Evolutionary conservation across 2,888 invertebrate genomes (phyloP).

Genomic region (Beris morrisii): DNA sequence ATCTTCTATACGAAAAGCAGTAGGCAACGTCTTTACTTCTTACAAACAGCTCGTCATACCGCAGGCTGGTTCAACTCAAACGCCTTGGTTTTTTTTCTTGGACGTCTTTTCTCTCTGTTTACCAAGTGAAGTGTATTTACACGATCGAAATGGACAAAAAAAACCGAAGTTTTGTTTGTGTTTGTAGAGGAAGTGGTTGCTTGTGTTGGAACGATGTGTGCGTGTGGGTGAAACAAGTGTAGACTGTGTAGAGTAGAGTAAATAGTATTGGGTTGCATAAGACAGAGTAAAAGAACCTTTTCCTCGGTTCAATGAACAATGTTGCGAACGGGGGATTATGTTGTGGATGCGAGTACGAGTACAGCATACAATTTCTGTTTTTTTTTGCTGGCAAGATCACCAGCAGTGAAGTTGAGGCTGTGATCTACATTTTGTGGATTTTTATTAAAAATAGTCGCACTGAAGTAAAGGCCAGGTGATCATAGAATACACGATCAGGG

Average conservation of each 20-base stretch:
- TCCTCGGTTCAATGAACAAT: conserved; percentile 28
- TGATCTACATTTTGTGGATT: no score
- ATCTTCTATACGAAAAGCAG: neutral
- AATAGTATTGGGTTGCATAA: conserved; percentile 18
- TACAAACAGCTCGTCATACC: no score
- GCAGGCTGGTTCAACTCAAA: no score
- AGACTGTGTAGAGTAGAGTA: conserved; percentile 4
- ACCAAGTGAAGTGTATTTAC: conserved; percentile 31
- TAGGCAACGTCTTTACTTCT: neutral
- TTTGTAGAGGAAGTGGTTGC: conserved; percentile 25
- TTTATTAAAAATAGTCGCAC: no score
- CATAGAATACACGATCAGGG: no score
- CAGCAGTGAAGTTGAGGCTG: no score
- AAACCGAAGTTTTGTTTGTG: conserved; percentile 13
- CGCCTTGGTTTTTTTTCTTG: no score
- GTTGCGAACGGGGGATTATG: neutral
- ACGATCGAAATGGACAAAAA: conserved; percentile 19
- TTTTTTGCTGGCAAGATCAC: no score
- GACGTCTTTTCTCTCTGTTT: conserved; percentile 25
- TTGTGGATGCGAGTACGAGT: no score
- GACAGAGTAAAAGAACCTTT: conserved; percentile 19
- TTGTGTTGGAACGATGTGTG: conserved; percentile 16
- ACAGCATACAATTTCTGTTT: no score
- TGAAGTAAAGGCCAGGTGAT: no score
- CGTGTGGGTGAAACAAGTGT: neutral